These are phyloP conservation scores for Branchipolynoe longqiensis DNA, from an alignment of 2,888 invertebrate genomes.

Conservation along the genomic window DNA sequence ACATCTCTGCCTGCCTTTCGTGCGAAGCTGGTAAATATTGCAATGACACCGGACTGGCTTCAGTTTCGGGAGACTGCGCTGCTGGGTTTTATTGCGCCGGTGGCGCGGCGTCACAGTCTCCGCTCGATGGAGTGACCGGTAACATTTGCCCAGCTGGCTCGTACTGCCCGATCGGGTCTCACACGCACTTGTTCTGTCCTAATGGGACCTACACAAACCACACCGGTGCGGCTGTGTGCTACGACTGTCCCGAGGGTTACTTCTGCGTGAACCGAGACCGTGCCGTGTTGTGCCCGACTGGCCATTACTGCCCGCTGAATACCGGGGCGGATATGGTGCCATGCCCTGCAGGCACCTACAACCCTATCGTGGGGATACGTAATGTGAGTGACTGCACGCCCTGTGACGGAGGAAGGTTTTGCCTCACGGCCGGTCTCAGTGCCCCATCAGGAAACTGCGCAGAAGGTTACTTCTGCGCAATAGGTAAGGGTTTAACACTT, in stretches of 20 bases:
- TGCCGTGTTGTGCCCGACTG: conserved; percentile 76
- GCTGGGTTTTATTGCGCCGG: conserved; percentile 77
- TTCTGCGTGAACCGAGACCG: conserved; percentile 77
- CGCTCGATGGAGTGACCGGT: conserved; percentile 75
- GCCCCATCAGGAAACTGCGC: conserved; percentile 73
- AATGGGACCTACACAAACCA: conserved; percentile 80
- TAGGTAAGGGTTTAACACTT: conserved; percentile 60
- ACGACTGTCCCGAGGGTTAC: conserved; percentile 78
- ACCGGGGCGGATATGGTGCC: conserved; percentile 78
- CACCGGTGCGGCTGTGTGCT: conserved; percentile 76
- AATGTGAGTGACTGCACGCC: conserved; percentile 75
- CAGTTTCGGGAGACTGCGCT: conserved; percentile 75
- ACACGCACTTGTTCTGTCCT: conserved; percentile 75
- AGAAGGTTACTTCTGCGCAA: conserved; percentile 78
- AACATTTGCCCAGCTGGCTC: conserved; percentile 67
- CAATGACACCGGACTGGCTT: conserved; percentile 72
- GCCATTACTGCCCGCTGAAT: conserved; percentile 77
- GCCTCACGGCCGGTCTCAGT: conserved; percentile 72
- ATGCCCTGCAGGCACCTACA: conserved; percentile 80
- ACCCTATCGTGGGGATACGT: conserved; percentile 72
- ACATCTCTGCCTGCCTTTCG: conserved; percentile 72
- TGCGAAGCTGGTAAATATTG: conserved; percentile 79
- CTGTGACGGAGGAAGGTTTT: conserved; percentile 79
- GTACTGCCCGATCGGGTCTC: conserved; percentile 76
- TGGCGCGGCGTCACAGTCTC: conserved; percentile 73